A percentile compares a stretch with the other conserved stretches of the same genome.
Conservation (phyloP, 2,113 vertebrate genomes). For the Pampusana beccarii region DNA sequence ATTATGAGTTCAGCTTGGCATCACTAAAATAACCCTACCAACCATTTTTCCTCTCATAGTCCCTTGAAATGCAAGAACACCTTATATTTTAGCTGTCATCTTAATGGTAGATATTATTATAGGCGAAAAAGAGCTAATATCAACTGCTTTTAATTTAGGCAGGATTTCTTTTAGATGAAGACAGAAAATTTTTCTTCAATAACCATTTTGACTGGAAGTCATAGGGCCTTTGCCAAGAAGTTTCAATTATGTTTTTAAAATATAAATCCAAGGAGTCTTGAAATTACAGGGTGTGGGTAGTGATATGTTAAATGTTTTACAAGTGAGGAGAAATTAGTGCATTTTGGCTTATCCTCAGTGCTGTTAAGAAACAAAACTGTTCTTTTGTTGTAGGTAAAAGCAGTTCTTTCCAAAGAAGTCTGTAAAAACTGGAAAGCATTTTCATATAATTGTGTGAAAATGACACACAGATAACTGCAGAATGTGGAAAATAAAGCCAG, state of each 20-base stretch:
- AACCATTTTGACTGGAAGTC: slow-evolving; percentile 51
- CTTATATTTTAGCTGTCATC: slow-evolving; percentile 44
- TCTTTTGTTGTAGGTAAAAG: slow-evolving; percentile 45
- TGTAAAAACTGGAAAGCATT: slow-evolving; percentile 29
- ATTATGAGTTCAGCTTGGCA: slow-evolving; percentile 16
- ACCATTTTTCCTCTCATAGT: background rate
- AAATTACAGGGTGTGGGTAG: slow-evolving; percentile 69
- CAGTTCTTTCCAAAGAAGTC: slow-evolving; percentile 9
- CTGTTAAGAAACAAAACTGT: slow-evolving; percentile 48
- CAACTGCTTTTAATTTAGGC: slow-evolving; percentile 53
- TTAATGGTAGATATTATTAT: slow-evolving; percentile 44
- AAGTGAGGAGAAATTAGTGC: slow-evolving; percentile 62
- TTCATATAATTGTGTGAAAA: slow-evolving; percentile 27
- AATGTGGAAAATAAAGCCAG: slow-evolving; percentile 10
- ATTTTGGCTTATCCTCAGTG: slow-evolving; percentile 44
- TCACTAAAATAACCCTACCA: slow-evolving; percentile 36
- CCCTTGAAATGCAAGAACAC: slow-evolving; percentile 32
- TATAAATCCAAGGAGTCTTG: slow-evolving; percentile 62
- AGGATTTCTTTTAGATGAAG: slow-evolving; percentile 35
- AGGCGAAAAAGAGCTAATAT: slow-evolving; percentile 60
- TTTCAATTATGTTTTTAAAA: slow-evolving; percentile 67
- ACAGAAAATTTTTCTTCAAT: slow-evolving; percentile 33
- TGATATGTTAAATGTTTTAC: slow-evolving; percentile 67
- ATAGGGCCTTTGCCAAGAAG: slow-evolving; percentile 40
- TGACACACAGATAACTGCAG: background rate